Conservation (phyloP, 1,140 invertebrate genomes). For the Samia ricini region DNA sequence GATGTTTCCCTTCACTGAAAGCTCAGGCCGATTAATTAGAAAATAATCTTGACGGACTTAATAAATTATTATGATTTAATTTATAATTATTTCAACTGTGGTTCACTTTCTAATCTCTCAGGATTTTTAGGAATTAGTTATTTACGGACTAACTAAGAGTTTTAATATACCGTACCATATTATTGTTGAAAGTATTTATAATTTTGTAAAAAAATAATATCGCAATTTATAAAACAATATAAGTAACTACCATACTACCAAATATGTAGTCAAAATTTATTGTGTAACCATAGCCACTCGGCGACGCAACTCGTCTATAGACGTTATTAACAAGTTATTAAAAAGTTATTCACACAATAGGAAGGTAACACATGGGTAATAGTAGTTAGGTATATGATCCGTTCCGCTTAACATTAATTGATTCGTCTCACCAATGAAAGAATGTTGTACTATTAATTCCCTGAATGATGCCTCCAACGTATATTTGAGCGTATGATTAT, state of each 20-base stretch:
- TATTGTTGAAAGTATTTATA: background rate
- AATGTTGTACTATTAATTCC: background rate
- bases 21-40: too few relatives aligned
- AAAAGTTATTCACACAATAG: constrained; percentile 5
- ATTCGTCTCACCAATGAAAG: background rate
- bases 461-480: constrained; percentile 11
- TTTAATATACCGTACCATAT: background rate
- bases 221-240: background rate
- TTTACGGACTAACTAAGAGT: background rate
- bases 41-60: too few relatives aligned
- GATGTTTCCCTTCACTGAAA: too few relatives aligned
- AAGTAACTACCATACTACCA: background rate
- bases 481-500: background rate
- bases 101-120: background rate
- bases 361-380: constrained; percentile 12
- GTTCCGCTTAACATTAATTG: background rate
- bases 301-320: constrained; percentile 7
- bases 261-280: background rate
- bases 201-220: background rate
- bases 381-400: constrained; percentile 1
- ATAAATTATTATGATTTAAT: too few relatives aligned
- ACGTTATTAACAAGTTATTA: constrained; percentile 8
- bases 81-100: too few relatives aligned
- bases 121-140: background rate
- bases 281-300: constrained; percentile 11